Evolutionary conservation across 92 coral and sea anemone genomes (phyloP), one percentile per base, ranked within the genome.

Genomic region (Galaxea fascicularis): DNA sequence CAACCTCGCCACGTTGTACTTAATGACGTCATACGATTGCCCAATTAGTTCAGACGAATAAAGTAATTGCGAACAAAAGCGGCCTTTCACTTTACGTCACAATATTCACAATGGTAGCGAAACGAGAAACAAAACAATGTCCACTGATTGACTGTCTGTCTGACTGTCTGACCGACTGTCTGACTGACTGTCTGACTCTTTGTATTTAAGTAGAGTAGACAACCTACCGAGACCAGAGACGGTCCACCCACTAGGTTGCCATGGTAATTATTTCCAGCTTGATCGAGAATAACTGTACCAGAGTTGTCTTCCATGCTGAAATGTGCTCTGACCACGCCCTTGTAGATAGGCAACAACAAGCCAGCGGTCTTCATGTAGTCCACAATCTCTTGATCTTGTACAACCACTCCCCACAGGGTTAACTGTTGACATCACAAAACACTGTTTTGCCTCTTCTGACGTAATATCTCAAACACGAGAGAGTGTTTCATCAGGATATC

Each of bases 341-440:
- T 96, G 74, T 94, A 95, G 73, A 94, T 96, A 53, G 98, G 98
- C 89, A 95, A 87, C 67, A 91, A 76, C 46, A 96, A 87, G 29
- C 98, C 98, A 0, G 98, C 98, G 30, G 93, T 88, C 78, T 96
- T 90, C 95, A 95, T 91, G 93, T 96, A 96, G 74, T 86, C 84
- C 45, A 80, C 89, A 57, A 96, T 93, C 75, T 96, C 98, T 5
- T 49, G 69, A 71, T 94, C 95, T 24, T 93, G 90, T 8, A 94
- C 86, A 65, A 67, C 92, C 45, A 94, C 94, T 12, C 95, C 95
- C 98, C 98, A 96, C 8, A 96, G 86, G 15, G 98, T 94, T 49
- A 92, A 82, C 98, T 95, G 86, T 59, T 29, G 64, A 28, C 31
- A 60, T 44, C 16, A 20, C 15, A 27, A 25, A 41, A 21, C 8